Conservation (phyloP, 1,140 invertebrate species). For the Sesamia nonagrioides region DNA sequence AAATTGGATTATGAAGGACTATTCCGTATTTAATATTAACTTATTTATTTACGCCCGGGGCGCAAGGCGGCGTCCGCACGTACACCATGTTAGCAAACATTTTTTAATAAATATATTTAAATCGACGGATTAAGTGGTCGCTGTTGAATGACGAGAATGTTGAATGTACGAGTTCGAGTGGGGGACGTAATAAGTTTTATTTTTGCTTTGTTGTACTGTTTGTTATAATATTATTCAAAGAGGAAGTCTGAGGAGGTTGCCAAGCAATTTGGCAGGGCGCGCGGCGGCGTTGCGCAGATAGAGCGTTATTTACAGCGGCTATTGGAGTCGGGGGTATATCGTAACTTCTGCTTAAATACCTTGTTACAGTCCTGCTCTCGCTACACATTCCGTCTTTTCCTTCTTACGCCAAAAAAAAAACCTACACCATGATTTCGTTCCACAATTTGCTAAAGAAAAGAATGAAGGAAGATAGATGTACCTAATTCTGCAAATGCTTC, state of each 20-base stretch:
- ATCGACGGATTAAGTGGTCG: slow-evolving; percentile 11
- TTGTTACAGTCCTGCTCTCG: slow-evolving; percentile 63
- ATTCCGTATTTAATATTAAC: slow-evolving; percentile 40
- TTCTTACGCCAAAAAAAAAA: slow-evolving; percentile 51
- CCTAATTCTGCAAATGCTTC: slow-evolving; percentile 14
- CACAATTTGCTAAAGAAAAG: not conserved
- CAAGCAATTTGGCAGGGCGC: slow-evolving; percentile 81
- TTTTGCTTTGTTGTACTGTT: slow-evolving; percentile 67
- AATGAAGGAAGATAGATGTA: not conserved
- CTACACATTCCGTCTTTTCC: slow-evolving; percentile 49
- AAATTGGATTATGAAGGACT: slow-evolving; percentile 45
- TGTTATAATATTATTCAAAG: slow-evolving; percentile 77
- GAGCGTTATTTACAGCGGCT: slow-evolving; percentile 78
- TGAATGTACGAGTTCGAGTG: slow-evolving; percentile 21
- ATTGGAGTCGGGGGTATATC: slow-evolving; percentile 65
- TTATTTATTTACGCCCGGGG: slow-evolving; percentile 37
- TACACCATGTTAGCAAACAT: slow-evolving; percentile 21
- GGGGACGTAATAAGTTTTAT: slow-evolving; percentile 59
- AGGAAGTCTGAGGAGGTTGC: slow-evolving; percentile 78
- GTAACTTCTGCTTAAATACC: slow-evolving; percentile 80
- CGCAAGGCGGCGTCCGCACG: not conserved
- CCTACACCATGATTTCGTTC: slow-evolving; percentile 49
- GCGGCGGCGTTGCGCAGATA: slow-evolving; percentile 68
- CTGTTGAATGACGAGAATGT: too few relatives aligned
- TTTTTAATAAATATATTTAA: slow-evolving; percentile 29